Conservation (phyloP, 2,888 invertebrate genomes). For the Salticus scenicus region DNA sequence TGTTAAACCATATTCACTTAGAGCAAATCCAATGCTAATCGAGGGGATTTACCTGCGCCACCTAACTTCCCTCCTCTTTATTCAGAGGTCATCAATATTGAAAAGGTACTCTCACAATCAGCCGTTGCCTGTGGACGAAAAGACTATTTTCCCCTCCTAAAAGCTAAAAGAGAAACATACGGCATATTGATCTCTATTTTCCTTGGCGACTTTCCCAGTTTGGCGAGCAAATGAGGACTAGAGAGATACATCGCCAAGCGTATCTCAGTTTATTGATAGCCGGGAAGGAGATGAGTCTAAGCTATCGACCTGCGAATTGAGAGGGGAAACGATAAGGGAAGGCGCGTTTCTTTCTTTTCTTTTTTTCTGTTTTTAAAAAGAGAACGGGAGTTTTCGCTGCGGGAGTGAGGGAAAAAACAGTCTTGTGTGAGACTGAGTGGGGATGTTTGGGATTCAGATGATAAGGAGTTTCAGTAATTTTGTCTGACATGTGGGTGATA, state of each 20-base stretch:
- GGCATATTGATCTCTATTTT: not conserved
- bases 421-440: too few species aligned
- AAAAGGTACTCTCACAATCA: not conserved
- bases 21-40: not conserved
- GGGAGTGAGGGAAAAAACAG: too few species aligned
- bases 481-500: too few species aligned
- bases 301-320: slow-evolving; percentile 5
- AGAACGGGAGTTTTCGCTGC: not conserved
- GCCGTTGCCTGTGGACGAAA: not conserved
- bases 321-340: not conserved
- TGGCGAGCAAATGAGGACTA: not conserved
- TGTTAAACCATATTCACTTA: not conserved
- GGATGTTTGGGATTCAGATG: too few species aligned
- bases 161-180: not conserved
- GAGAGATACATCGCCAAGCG: not conserved
- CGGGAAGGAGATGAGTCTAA: not conserved
- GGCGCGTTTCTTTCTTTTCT: too few species aligned
- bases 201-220: not conserved
- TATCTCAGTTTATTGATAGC: not conserved
- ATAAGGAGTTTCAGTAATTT: too few species aligned
- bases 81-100: not conserved
- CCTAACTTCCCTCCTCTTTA: not conserved
- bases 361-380: too few species aligned
- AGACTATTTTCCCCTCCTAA: not conserved
- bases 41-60: not conserved